phyloP scores from a whole-genome alignment of 2,888 invertebrate genomes.

The Bursaphelenchus okinawaensis region DNA sequence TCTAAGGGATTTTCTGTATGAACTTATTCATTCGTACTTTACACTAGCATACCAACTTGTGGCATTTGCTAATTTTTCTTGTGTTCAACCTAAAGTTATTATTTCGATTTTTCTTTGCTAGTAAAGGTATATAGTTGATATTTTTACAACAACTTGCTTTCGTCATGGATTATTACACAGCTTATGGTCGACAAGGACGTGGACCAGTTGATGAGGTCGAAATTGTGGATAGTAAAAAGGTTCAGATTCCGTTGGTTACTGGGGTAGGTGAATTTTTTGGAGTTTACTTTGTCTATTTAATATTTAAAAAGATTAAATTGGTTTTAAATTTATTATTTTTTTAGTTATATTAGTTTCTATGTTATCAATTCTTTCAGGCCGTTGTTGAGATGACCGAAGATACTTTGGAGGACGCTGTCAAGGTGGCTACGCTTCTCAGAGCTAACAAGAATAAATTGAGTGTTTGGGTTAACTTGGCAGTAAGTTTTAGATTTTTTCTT shows the following conservation, averaged over 20 bases:
- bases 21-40: no score
- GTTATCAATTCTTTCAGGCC: not conserved
- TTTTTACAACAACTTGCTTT: no score
- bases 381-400: not conserved
- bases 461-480: slow-evolving; percentile 1
- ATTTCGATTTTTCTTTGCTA: no score
- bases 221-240: not conserved
- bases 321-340: not conserved
- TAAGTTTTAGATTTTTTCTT: slow-evolving; percentile 2
- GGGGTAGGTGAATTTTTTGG: no score
- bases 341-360: not conserved
- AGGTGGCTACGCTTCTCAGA: not conserved
- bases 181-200: not conserved
- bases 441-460: not conserved
- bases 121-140: no score
- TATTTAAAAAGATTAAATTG: not conserved
- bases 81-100: no score
- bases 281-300: no score
- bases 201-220: not conserved
- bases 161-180: not conserved
- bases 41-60: no score
- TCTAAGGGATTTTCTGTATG: no score
- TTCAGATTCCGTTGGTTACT: not conserved
- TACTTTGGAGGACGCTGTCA: not conserved
- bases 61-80: no score